Evolutionary conservation across 2,888 invertebrate genomes (phyloP), one percentile per base, ranked within the genome.

Genomic region (Drosophila flavopinicola): DNA sequence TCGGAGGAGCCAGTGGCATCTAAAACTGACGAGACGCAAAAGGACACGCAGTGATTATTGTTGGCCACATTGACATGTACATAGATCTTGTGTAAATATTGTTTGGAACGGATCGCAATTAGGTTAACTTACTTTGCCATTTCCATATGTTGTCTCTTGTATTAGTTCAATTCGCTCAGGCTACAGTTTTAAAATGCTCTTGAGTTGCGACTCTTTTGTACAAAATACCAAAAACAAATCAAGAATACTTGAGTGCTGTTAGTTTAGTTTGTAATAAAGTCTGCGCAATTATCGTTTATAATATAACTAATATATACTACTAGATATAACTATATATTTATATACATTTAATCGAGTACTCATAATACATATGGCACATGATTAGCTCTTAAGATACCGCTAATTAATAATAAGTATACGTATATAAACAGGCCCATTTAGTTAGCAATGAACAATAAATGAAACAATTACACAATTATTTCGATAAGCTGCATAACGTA

Each of bases 211-310:
- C 32, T 45, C 61, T 35, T 66, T 60, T 79, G 68, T 86, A 78
- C 66, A 80, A 73, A 84, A 71, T 54, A 76, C 61, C 69, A 74
- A 74, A 83, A 56, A 29, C 23, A 2, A 27, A 15, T 47, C 24
- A 24, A 41, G 41, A 60, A 39, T 51, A 45, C 58, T 60, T 77
- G 59, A 76, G 56, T 60, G 61, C 54, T 73, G 78, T 82, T 74
- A 61, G 32, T 56, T 54, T 78, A 85, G 78, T 68, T 74, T 63
- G 63, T 79, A 73, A 73, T 75, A 95, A 95, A 82, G 94, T 94
- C 87, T 91, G 24, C 89, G 92, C 0, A 68, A 45, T 61, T 52
- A 32, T 53, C 7, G 29, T 45, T 41, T 32, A 15, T 20, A 29
- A 37, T 1, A 41, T 27, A 24, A 6, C 6, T 13, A n/a, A 35